Base-by-base conservation (phyloP, 2,113 vertebrate species). In the Labeo catla region DNA sequence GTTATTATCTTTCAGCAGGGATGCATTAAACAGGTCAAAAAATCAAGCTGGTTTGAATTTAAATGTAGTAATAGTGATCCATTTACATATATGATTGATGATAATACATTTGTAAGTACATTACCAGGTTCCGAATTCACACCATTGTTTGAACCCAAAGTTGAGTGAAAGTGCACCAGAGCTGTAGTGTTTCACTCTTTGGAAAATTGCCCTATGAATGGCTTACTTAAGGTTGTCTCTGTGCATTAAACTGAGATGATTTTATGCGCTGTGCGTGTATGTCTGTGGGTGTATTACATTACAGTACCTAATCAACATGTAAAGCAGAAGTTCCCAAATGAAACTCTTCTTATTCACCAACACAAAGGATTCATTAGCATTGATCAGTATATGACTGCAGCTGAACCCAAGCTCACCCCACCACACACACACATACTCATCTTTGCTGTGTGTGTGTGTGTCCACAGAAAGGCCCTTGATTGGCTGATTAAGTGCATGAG, bases 401-500 rank as follows among this genome's bases (percentile, higher is more conserved):
- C 45, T 82, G 28, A 34, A 65, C 63, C 45, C 2, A 23, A 68
- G 63, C 23, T 82, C 47, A 52, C n/a, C 39, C 28, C 59, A 65
- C 43, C 36, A 70, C 68, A 39, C 36, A 72, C 66, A 70, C 66
- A 70, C 70, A 12, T 47, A 76, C 23, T 36, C 45, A 4, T 81
- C 61, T 81, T 45, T 49, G 13, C 39, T 49, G 79, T 16, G 43
- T 65, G 52, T 65, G 61, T 66, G 61, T 66, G 54, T 65, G 61
- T 66, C 23, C 63, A 82, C 63, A 49, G 47, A 82, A 36, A 70
- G 16, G 3, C 45, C 15, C 15, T 54, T 81, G 78, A 84, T 84
- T 87, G 82, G 76, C 2, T 79, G 70, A 84, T 87, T 84, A 87
- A 61, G 82, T 74, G 76, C 65, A 52, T 84, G 70, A 80, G n/a